phyloP scores from a whole-genome alignment of 2,797 vertebrate species.

The Ciconia nigra region DNA sequence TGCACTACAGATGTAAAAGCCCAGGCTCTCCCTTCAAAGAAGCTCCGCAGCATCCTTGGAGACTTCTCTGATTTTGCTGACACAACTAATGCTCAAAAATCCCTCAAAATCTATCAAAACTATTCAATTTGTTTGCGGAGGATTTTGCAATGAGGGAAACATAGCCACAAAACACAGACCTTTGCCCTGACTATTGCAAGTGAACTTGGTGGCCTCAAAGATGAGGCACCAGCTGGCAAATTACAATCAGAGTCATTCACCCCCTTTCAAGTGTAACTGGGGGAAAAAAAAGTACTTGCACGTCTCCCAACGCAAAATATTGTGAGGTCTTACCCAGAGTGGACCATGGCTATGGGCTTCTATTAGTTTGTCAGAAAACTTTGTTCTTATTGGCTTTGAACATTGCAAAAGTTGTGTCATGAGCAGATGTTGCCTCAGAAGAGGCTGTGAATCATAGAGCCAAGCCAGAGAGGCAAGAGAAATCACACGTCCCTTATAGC shows the following conservation, averaged over 20 bases:
- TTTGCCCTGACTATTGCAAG: not conserved
- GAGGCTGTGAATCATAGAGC: not conserved
- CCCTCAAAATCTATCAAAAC: not conserved
- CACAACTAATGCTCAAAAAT: not conserved
- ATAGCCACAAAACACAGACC: not conserved
- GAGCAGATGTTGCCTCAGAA: not conserved
- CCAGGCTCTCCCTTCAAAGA: not conserved
- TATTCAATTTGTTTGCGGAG: not conserved
- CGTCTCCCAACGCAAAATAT: not conserved
- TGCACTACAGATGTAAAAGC: not conserved
- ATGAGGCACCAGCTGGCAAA: not conserved
- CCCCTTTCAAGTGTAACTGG: not conserved
- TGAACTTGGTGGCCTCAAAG: not conserved
- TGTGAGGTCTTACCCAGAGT: not conserved
- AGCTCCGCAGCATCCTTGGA: not conserved
- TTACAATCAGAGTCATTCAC: not conserved
- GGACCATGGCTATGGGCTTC: not conserved
- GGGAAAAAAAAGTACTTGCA: not conserved
- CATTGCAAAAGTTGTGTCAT: not conserved
- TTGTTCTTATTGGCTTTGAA: not conserved
- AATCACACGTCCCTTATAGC: not conserved
- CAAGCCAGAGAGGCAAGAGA: not conserved
- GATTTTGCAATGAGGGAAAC: not conserved
- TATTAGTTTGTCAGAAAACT: not conserved
- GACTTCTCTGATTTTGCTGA: not conserved